A percentile compares a stretch with the other conserved stretches of the same genome.
phyloP scores from a whole-genome alignment of 2,113 vertebrate genomes.

The Hystrix cristata region DNA sequence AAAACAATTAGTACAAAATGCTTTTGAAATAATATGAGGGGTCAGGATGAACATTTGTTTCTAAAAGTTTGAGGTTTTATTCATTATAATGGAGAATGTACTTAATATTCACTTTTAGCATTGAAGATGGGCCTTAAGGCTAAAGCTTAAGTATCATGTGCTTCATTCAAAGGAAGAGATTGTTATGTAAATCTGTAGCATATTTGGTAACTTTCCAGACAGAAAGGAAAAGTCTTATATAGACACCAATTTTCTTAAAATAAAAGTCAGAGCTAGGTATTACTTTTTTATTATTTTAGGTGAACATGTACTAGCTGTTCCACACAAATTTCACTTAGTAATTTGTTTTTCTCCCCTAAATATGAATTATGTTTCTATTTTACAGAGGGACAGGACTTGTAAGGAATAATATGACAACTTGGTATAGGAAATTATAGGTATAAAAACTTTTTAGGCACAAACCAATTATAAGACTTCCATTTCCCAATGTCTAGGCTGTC shows the following conservation, averaged over 20 bases:
- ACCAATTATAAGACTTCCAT: not conserved
- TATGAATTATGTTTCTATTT: constrained; percentile 3
- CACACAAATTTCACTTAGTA: constrained; percentile 6
- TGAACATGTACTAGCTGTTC: not conserved
- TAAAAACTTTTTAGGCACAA: not conserved
- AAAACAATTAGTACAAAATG: constrained; percentile 81
- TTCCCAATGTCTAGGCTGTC: not conserved
- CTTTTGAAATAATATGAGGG: constrained; percentile 61
- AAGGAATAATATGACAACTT: not conserved
- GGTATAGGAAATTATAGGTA: not conserved
- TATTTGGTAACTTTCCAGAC: constrained; percentile 48
- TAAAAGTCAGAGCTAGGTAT: constrained; percentile 47
- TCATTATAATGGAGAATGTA: constrained; percentile 65
- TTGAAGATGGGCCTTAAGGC: constrained; percentile 55
- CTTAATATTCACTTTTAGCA: constrained; percentile 65
- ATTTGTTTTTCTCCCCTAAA: constrained; percentile 7
- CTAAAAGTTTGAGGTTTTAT: constrained; percentile 74
- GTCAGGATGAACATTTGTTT: constrained; percentile 79
- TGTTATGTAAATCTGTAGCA: constrained; percentile 57
- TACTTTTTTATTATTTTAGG: constrained; percentile 50
- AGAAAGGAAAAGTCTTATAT: not conserved
- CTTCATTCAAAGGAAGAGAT: constrained; percentile 20
- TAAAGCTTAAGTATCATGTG: constrained; percentile 21
- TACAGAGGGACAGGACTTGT: not conserved
- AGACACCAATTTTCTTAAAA: constrained; percentile 37